phyloP scores from a whole-genome alignment of 2,888 invertebrate species.

The Thereva unica region DNA sequence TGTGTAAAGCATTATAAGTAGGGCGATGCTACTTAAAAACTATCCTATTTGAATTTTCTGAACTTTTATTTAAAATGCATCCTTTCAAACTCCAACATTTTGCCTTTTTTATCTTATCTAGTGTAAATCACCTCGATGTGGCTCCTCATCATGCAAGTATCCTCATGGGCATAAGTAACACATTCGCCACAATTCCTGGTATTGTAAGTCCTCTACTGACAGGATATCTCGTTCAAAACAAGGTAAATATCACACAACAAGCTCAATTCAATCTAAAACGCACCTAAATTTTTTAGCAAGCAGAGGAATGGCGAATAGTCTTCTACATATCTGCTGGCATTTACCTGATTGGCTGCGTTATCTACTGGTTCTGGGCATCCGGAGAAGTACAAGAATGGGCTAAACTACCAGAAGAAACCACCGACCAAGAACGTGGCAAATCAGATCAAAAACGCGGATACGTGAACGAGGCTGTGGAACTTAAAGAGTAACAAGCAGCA shows the following conservation, averaged over 20 bases:
- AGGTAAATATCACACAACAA: conserved; percentile 59
- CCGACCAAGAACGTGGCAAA: conserved; percentile 58
- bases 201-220: conserved; percentile 86
- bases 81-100: background rate
- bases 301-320: conserved; percentile 81
- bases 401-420: conserved; percentile 52
- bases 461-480: conserved; percentile 54
- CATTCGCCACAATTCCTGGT: conserved; percentile 87
- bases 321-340: conserved; percentile 84
- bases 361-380: conserved; percentile 82
- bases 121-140: conserved; percentile 84
- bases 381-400: conserved; percentile 86
- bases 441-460: conserved; percentile 53
- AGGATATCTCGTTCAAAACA: conserved; percentile 74
- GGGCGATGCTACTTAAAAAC: too few relatives aligned
- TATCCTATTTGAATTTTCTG: background rate
- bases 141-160: conserved; percentile 91
- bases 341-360: conserved; percentile 79
- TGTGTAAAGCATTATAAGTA: too few relatives aligned
- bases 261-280: background rate
- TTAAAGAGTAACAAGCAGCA: conserved; percentile 49
- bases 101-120: conserved; percentile 51
- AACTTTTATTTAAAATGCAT: background rate
- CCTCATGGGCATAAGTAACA: conserved; percentile 90
- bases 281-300: conserved; percentile 60